A percentile compares a stretch with the other conserved stretches of the same genome.
Conservation (phyloP, 2,888 invertebrate species). For the Caradrina kadenii region DNA sequence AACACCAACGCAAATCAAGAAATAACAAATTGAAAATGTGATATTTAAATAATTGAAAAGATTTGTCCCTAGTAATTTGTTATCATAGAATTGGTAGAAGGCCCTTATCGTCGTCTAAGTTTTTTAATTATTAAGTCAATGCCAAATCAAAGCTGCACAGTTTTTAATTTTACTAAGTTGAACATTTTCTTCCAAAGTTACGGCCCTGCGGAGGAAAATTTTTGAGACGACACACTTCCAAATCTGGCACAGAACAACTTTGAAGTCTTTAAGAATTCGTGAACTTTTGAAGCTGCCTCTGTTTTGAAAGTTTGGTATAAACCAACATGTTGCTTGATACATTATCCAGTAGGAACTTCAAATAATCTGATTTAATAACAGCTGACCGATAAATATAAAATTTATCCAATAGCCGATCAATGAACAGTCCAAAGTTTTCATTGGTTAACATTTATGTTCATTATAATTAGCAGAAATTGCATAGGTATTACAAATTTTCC, state of each 20-base stretch:
- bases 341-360: slow-evolving; percentile 20
- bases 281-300: slow-evolving; percentile 30
- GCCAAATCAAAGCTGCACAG: slow-evolving; percentile 13
- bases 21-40: not conserved
- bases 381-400: slow-evolving; percentile 10
- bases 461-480: not conserved
- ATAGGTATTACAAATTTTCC: not conserved
- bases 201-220: slow-evolving; percentile 15
- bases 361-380: not conserved
- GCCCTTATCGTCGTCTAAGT: slow-evolving; percentile 7
- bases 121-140: slow-evolving; percentile 18
- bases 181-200: slow-evolving; percentile 38
- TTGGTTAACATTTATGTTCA: slow-evolving; percentile 1
- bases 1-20: too few species aligned
- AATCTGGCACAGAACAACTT: slow-evolving; percentile 64
- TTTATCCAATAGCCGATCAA: not conserved
- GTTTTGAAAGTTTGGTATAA: slow-evolving; percentile 46
- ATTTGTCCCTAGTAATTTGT: not conserved
- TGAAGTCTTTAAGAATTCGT: slow-evolving; percentile 66
- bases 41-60: not conserved
- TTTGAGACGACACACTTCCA: slow-evolving; percentile 49
- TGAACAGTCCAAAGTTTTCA: slow-evolving; percentile 2
- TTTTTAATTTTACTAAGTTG: slow-evolving; percentile 24
- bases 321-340: slow-evolving; percentile 5
- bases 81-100: not conserved